Evolutionary conservation across 2,113 vertebrate species (phyloP), one percentile per base, ranked within the genome.

Genomic region (Pseudolaguvia tuberculata): DNA sequence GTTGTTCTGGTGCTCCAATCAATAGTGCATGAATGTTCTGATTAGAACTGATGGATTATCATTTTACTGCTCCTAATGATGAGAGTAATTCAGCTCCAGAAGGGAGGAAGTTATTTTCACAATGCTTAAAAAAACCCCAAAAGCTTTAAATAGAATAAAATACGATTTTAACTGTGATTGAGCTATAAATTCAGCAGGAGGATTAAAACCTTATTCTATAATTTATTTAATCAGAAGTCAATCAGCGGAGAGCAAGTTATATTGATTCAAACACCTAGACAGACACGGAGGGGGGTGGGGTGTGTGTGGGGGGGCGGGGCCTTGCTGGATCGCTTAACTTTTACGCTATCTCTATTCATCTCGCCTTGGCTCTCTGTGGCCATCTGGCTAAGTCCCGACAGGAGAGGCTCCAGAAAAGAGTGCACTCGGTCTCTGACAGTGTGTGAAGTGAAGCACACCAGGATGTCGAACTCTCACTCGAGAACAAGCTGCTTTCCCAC

Each of bases 361-460:
- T 75, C 21, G 68, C 65, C 25, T 65, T 75, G 25, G 7, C 18
- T 17, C 35, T 66, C 61, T 57, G 25, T 67, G 51, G 77, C 78
- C 80, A 75, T 84, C 81, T 81, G 80, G 14, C 53, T 13, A 21
- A 39, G 59, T 66, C 29, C 59, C 68, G 53, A 56, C 72, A 79
- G 50, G 31, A 65, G 25, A 47, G 76, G 58, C 67, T 35, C 45
- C 39, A 59, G 27, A 71, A 45, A 67, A 65, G 48, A 15, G 14
- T 65, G 59, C 59, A 65, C 31, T 39, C 31, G 12, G 42, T 57
- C 27, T 15, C 25, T 59, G 73, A 57, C 47, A 69, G 74, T 69
- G 42, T 59, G 52, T 35, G 59, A 52, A 76, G 27, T 55, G 8
- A 29, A 58, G 63, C 45, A 42, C 2, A 7, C 5, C 65, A 27